Conservation (phyloP, 2,113 vertebrate genomes). For the Heptranchias perlo region DNA sequence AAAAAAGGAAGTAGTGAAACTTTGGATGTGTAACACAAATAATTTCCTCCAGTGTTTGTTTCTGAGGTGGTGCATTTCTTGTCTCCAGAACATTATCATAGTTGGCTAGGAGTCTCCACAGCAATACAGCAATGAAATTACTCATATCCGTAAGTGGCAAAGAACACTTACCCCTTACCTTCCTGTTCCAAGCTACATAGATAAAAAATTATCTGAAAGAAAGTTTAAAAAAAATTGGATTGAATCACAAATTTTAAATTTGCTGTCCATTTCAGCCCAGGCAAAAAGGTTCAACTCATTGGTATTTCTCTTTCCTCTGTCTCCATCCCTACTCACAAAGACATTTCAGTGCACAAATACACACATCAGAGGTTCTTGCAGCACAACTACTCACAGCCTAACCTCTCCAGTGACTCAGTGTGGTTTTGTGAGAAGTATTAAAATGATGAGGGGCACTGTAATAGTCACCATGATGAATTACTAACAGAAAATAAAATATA, state of each 20-base stretch:
- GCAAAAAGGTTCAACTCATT: neutral
- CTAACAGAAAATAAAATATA: neutral
- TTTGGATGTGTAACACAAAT: too few species aligned
- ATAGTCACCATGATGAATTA: neutral
- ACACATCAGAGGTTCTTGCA: neutral
- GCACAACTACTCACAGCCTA: neutral
- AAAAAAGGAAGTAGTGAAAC: too few species aligned
- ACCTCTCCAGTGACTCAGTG: neutral
- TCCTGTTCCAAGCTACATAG: neutral
- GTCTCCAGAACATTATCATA: too few species aligned
- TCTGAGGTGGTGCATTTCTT: too few species aligned
- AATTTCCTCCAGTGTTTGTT: too few species aligned
- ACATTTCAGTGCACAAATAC: neutral
- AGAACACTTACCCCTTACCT: neutral
- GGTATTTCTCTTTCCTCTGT: neutral
- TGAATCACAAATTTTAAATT: too few species aligned
- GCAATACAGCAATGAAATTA: neutral
- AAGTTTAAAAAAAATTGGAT: too few species aligned
- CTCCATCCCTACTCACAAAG: neutral
- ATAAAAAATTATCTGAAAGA: too few species aligned
- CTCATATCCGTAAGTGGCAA: neutral
- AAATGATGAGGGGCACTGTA: neutral
- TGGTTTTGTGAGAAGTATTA: too few species aligned
- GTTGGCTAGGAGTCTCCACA: neutral
- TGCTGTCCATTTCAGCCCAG: neutral